Base-by-base conservation (phyloP, 2,888 invertebrate genomes). In the Argyresthia goedartella region DNA sequence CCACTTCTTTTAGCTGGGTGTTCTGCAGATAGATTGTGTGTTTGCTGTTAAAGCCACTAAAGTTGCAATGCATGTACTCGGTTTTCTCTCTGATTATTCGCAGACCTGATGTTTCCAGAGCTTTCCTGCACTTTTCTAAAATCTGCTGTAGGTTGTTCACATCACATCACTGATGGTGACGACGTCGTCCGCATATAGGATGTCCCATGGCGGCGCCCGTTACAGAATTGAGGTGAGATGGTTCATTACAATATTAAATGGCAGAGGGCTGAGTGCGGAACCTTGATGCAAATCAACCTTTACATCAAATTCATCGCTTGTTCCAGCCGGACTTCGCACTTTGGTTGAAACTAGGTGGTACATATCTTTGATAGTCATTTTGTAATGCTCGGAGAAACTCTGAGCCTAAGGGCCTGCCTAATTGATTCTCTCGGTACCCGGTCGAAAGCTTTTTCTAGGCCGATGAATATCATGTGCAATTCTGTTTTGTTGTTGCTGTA, bases 381-480 rank as follows among this genome's bases (percentile, higher is more conserved):
- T 49, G 36, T 49, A 35, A 33, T 25, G 15, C 39, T 51, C 46
- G 16, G 51, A 15, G 45, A 16, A 39, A 35, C 11, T 8, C 39
- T 45, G 39, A 11, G 16, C 39, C 46, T 51, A n/a, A 45, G 51
- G 8, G 51, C 46, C 8, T 51, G 45, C 51, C 45, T 45, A 16
- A 51, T 34, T 45, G 45, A 34, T 36, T 35, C 33, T 36, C 51
- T 43, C 36, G 51, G 51, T 36, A 51, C 51, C 16, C 43, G 10
- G 43, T 47, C 14, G 41, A 25, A 7, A 48, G 48, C 35, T 33
- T 53, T 44, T 35, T 48, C 48, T 49, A 49, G 49, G n/a, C 8
- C 39, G 9, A 39, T 39, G 48, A 49, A 52, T 34, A 49, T 33
- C 49, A 53, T 41, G 43, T 43, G 43, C 14, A 43, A 14, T 2